These are phyloP conservation scores for Vollenhovia emeryi DNA, from an alignment of 1,140 invertebrate genomes.

Conservation along the genomic window DNA sequence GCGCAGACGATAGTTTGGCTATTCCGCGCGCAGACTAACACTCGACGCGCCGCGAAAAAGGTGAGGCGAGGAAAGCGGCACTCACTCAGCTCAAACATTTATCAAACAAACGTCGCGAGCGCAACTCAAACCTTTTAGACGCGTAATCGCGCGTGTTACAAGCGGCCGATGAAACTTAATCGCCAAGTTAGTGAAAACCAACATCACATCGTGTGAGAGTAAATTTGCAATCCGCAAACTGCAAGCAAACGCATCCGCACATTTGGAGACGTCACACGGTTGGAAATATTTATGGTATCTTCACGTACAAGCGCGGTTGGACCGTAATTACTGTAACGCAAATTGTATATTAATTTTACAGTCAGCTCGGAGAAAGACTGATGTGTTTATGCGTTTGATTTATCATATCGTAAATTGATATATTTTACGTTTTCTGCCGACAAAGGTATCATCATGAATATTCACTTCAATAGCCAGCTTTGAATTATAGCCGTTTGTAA, in stretches of 20 bases:
- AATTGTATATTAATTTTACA: background rate
- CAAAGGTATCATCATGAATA: slow-evolving; percentile 24
- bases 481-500: background rate
- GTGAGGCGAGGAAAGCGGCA: slow-evolving; percentile 42
- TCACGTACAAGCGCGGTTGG: background rate
- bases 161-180: slow-evolving; percentile 3
- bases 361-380: background rate
- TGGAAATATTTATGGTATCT: background rate
- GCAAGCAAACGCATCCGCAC: background rate
- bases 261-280: background rate
- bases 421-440: slow-evolving; percentile 2
- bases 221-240: slow-evolving; percentile 43
- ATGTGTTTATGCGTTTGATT: background rate
- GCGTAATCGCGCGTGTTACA: background rate
- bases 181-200: slow-evolving; percentile 28
- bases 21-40: background rate
- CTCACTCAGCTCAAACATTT: slow-evolving; percentile 35
- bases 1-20: slow-evolving; percentile 10
- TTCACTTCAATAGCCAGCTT: background rate
- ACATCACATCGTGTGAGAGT: slow-evolving; percentile 4
- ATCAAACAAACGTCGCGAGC: slow-evolving; percentile 35
- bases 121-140: background rate
- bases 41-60: background rate
- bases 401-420: background rate
- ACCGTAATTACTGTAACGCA: background rate